Percentiles rank a stretch among this genome's conserved stretches.
Evolutionary conservation across 2,797 vertebrate genomes (phyloP).

Genomic region (Gymnocypris eckloni): DNA sequence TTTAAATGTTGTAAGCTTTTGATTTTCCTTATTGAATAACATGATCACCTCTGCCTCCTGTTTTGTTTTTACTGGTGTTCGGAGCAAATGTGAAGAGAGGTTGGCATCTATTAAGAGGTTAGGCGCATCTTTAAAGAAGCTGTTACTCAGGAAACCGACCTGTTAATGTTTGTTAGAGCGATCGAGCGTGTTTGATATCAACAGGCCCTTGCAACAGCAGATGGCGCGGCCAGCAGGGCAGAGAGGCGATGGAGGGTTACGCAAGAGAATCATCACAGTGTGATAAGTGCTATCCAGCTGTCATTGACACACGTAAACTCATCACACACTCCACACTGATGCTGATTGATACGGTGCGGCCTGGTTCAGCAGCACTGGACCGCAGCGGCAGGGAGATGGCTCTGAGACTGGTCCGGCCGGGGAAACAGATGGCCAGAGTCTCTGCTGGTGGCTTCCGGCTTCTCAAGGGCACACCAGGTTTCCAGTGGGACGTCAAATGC

Average conservation of each 20-base stretch:
- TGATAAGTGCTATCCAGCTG: constrained; percentile 72
- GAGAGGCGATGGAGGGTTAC: constrained; percentile 78
- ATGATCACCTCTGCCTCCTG: too few species aligned
- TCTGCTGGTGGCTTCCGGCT: constrained; percentile 77
- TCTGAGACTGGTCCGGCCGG: constrained; percentile 61
- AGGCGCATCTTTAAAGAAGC: constrained; percentile 10
- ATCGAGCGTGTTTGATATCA: constrained; percentile 45
- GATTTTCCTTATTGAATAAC: neutral
- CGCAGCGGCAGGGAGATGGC: constrained; percentile 56
- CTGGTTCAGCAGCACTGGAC: constrained; percentile 67
- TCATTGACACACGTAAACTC: constrained; percentile 73
- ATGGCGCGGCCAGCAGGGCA: constrained; percentile 82
- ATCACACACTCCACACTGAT: constrained; percentile 41
- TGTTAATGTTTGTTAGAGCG: constrained; percentile 30
- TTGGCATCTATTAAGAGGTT: constrained; percentile 3
- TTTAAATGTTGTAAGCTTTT: neutral
- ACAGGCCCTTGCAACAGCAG: constrained; percentile 75
- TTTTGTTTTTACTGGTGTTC: neutral
- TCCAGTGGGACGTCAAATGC: constrained; percentile 74
- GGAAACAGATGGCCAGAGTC: constrained; percentile 77
- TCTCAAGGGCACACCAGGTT: constrained; percentile 71
- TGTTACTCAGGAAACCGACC: constrained; percentile 30
- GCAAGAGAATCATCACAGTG: constrained; percentile 80
- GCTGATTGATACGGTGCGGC: neutral
- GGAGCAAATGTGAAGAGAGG: neutral